These are phyloP conservation scores for Pseudomugil tenellus DNA, from an alignment of 2,797 vertebrate genomes.

Conservation along the genomic window DNA sequence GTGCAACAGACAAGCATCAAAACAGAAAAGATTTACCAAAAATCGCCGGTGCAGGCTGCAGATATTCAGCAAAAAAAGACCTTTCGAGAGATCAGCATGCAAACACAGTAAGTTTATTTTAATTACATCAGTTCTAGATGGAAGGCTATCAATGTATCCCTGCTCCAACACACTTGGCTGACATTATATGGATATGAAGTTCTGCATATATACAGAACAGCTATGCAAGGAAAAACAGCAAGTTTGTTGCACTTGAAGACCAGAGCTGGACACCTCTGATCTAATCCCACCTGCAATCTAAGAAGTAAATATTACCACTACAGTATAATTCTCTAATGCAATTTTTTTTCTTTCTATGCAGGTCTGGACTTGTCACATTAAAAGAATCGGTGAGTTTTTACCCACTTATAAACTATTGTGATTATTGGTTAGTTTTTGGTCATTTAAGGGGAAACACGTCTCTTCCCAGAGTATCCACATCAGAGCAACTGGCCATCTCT, in stretches of 20 bases:
- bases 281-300: neutral
- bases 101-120: conserved; percentile 79
- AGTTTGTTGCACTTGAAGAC: no score
- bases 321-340: conserved; percentile 8
- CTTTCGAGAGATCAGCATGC: conserved; percentile 56
- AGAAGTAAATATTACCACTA: neutral
- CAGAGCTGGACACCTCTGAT: no score
- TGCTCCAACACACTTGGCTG: no score
- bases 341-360: conserved; percentile 49
- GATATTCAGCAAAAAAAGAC: conserved; percentile 39
- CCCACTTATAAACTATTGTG: neutral
- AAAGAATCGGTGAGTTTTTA: conserved; percentile 78
- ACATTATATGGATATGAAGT: no score
- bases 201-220: no score
- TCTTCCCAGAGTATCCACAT: neutral
- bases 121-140: no score
- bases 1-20: conserved; percentile 45
- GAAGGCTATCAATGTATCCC: no score
- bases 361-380: conserved; percentile 70
- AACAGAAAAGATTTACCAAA: conserved; percentile 44
- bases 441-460: neutral
- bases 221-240: no score
- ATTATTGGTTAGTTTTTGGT: neutral
- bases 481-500: neutral
- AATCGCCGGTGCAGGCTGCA: conserved; percentile 21